Base-by-base conservation (phyloP, 2,797 vertebrate species). In the Setipinna tenuifilis region DNA sequence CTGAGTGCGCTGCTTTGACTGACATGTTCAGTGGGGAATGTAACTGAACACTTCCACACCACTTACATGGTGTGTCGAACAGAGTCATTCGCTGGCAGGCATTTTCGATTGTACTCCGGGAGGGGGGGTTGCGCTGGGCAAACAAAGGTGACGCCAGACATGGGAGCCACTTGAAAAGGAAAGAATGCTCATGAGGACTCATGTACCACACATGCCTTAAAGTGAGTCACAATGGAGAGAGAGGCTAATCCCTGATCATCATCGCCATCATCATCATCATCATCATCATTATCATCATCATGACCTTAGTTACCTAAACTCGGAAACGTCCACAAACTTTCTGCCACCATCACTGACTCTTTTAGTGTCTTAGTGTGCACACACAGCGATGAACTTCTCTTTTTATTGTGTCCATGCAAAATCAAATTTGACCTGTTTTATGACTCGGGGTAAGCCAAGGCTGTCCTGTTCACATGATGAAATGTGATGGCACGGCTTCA, bases 71-170 rank as follows among this genome's bases (percentile, higher is more conserved):
- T 78, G 71, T 23, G 48, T 41, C 12, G 46, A 83, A 71, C 48
- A 57, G 16, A 78, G 59, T 21, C 28, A 65, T 84, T n/a, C 46
- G 83, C 82, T 80, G 17, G 54, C 81, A 85, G 82, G 28, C 82
- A 86, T 86, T 88, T 88, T 82, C 83, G 85, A 87, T 83, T 84
- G n/a, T 82, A 82, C 57, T 78, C 6, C 35, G 44, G 71, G 31
- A 78, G 35, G 65, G 65, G 28, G 28, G 14, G 25, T 71, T 6
- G 31, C 16, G 12, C 16, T 35, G 71, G 71, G 17, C 71, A 78
- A 78, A 87, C 68, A 86, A 83, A 83, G 48, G 82, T 85, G 75
- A 86, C 6, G 57, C 82, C 80, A 48, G 46, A 48, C 65, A 61
- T 44, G 71, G 19, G 35, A 78, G 71, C 2, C 41, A 21, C 19